Conservation (phyloP, 2,797 vertebrate species). For the Sphaeramia orbicularis region DNA sequence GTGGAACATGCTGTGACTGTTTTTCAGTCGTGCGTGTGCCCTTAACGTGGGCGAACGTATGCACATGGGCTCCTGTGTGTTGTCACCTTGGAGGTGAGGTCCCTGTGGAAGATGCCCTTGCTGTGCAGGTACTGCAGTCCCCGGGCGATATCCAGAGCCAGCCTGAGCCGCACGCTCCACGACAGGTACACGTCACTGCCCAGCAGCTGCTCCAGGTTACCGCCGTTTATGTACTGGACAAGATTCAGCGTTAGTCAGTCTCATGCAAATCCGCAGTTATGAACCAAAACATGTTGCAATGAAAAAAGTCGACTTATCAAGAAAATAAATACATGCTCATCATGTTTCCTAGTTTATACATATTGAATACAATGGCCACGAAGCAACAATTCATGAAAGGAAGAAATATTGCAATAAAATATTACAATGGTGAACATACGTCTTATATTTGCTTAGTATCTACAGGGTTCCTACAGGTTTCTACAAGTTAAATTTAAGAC, state of each 20-base stretch:
- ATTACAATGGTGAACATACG: too few species aligned
- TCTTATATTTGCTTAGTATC: too few species aligned
- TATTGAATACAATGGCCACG: too few species aligned
- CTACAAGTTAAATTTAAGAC: too few species aligned
- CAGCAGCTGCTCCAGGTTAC: constrained; percentile 96
- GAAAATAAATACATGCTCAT: too few species aligned
- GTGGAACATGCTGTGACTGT: background rate
- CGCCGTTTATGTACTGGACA: constrained; percentile 94
- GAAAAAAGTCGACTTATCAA: too few species aligned
- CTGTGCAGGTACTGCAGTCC: constrained; percentile 95
- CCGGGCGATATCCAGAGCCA: constrained; percentile 91
- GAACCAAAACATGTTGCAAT: too few species aligned
- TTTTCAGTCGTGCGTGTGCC: constrained; percentile 12
- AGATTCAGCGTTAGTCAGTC: background rate
- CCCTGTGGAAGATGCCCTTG: constrained; percentile 96
- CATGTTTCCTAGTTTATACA: too few species aligned
- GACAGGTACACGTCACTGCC: constrained; percentile 89
- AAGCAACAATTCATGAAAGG: too few species aligned
- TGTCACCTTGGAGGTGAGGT: constrained; percentile 96
- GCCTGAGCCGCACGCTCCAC: constrained; percentile 87
- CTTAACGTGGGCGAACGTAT: background rate
- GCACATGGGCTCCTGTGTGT: constrained; percentile 7
- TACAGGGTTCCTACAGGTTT: too few species aligned
- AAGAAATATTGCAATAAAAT: too few species aligned
- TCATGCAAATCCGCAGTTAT: too few species aligned